Percentiles rank a stretch among this genome's conserved stretches.
Evolutionary conservation across 2,797 vertebrate species (phyloP).

Genomic region (Semotilus atromaculatus): DNA sequence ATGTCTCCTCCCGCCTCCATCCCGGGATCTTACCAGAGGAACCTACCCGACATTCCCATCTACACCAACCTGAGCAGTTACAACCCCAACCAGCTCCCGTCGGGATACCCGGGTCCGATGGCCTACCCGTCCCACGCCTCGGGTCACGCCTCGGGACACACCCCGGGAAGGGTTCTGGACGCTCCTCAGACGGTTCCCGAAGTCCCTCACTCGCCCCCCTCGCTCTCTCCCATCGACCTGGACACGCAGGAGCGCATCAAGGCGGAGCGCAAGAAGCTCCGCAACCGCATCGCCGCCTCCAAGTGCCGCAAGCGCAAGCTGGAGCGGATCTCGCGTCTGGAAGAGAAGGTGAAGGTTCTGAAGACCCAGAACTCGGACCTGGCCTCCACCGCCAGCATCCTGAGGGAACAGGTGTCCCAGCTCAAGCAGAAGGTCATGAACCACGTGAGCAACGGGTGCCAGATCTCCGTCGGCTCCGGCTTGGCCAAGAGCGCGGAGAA

Average conservation of each 20-base stretch:
- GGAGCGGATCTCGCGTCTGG: constrained; percentile 87
- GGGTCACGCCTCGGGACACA: constrained; percentile 62
- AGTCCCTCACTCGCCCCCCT: constrained; percentile 78
- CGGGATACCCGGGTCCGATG: constrained; percentile 70
- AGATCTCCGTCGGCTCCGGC: constrained; percentile 75
- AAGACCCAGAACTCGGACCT: constrained; percentile 88
- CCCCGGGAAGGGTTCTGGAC: constrained; percentile 74
- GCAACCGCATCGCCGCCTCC: constrained; percentile 89
- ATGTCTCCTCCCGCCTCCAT: constrained; percentile 78
- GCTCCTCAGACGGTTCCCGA: constrained; percentile 89
- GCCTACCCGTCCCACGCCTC: constrained; percentile 62
- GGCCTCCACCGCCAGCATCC: constrained; percentile 84
- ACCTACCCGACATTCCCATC: constrained; percentile 79
- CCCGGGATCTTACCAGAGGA: constrained; percentile 80
- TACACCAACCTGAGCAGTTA: constrained; percentile 87
- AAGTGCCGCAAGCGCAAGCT: constrained; percentile 90
- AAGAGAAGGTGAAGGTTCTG: constrained; percentile 89
- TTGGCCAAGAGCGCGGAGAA: constrained; percentile 70
- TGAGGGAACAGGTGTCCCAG: constrained; percentile 87
- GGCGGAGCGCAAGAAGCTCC: constrained; percentile 86
- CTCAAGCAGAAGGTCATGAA: constrained; percentile 90
- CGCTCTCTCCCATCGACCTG: constrained; percentile 84
- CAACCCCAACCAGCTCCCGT: constrained; percentile 72
- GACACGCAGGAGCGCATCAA: constrained; percentile 89
- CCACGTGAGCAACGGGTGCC: constrained; percentile 87